Conservation (phyloP, 2,797 vertebrate genomes). For the Anabas testudineus region DNA sequence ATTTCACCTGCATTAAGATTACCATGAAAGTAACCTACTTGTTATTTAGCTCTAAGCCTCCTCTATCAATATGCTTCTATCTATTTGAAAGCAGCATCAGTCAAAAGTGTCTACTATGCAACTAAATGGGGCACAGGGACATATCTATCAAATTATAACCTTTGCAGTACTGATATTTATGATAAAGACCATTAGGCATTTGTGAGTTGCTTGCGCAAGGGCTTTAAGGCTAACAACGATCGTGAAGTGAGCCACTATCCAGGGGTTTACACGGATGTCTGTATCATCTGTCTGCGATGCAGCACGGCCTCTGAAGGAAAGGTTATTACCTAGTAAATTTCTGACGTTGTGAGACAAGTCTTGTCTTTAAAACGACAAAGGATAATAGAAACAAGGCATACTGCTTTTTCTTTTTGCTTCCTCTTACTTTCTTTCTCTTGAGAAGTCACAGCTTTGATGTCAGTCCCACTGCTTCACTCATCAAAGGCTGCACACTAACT, state of each 20-base stretch:
- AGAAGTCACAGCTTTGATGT: slow-evolving; percentile 34
- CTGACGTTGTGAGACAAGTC: slow-evolving; percentile 49
- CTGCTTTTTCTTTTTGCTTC: slow-evolving; percentile 10
- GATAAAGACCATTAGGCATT: slow-evolving; percentile 79
- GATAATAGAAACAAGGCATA: slow-evolving; percentile 40
- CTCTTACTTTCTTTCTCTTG: slow-evolving; percentile 6
- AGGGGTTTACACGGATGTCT: slow-evolving; percentile 37
- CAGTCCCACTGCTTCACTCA: slow-evolving; percentile 39
- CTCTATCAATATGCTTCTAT: slow-evolving; percentile 75
- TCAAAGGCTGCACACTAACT: slow-evolving; percentile 41
- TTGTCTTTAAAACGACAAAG: slow-evolving; percentile 37
- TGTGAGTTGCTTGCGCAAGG: slow-evolving; percentile 79
- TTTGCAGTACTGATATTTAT: slow-evolving; percentile 79
- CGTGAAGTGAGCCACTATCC: slow-evolving; percentile 67
- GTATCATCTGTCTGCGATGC: slow-evolving; percentile 62
- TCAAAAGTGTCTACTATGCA: slow-evolving; percentile 72
- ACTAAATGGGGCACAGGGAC: slow-evolving; percentile 81
- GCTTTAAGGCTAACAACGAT: slow-evolving; percentile 80
- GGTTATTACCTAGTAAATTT: slow-evolving; percentile 46
- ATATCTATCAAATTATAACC: slow-evolving; percentile 85
- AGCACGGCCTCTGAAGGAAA: slow-evolving; percentile 47
- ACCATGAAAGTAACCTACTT: slow-evolving; percentile 73
- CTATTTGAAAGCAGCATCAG: slow-evolving; percentile 71
- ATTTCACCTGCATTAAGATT: slow-evolving; percentile 83
- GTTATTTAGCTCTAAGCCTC: slow-evolving; percentile 79